phyloP scores from a whole-genome alignment of 2,888 invertebrate species.

The Thysanoteuthis rhombus region DNA sequence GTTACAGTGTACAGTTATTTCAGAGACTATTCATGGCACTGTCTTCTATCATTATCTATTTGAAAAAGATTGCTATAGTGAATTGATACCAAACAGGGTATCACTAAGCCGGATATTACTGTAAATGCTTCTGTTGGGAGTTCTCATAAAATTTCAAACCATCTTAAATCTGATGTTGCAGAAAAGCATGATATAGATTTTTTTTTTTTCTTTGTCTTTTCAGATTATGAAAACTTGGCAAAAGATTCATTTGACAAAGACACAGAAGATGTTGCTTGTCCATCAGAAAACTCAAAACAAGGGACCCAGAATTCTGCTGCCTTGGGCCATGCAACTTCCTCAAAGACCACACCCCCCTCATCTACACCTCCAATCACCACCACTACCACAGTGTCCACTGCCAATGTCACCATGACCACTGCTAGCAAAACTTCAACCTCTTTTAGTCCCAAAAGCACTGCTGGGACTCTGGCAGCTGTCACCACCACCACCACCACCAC shows the following conservation, averaged over 20 bases:
- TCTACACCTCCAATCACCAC: neutral
- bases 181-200: neutral
- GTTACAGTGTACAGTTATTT: too few species aligned
- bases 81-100: too few species aligned
- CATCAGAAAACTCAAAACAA: neutral
- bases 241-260: constrained; percentile 1
- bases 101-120: too few species aligned
- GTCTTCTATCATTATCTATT: too few species aligned
- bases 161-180: neutral
- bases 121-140: too few species aligned
- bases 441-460: neutral
- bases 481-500: neutral
- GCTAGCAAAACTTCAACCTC: neutral
- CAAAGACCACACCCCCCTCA: neutral
- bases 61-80: too few species aligned
- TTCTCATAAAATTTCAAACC: too few species aligned
- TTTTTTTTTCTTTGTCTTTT: neutral
- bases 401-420: neutral
- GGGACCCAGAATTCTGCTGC: neutral
- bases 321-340: neutral
- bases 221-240: constrained; percentile 12
- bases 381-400: neutral
- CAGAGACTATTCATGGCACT: too few species aligned
- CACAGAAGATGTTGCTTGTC: neutral
- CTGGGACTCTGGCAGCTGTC: constrained; percentile 34